Evolutionary conservation across 2,888 invertebrate genomes (phyloP).

Genomic region (Ephialtes manifestator): DNA sequence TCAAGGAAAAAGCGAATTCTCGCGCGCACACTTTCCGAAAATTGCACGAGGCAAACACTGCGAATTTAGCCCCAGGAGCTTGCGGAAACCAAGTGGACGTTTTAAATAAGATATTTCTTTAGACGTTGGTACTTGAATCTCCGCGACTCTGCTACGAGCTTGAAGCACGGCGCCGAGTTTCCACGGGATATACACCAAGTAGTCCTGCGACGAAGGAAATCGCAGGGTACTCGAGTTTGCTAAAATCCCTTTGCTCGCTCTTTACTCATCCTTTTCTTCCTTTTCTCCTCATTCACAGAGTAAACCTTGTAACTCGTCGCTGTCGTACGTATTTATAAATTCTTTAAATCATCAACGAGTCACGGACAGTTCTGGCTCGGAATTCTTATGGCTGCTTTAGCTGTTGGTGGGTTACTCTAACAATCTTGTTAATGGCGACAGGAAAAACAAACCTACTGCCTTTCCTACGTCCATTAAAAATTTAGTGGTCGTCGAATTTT

Average conservation of each 20-base stretch:
- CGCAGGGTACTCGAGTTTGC: constrained; percentile 53
- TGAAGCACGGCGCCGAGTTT: constrained; percentile 17
- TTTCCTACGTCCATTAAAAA: background rate
- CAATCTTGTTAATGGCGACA: background rate
- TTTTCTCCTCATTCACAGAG: constrained; percentile 23
- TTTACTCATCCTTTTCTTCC: constrained; percentile 19
- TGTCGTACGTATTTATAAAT: constrained; percentile 40
- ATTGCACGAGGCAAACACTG: constrained; percentile 62
- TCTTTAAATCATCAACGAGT: constrained; percentile 9
- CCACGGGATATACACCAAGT: background rate
- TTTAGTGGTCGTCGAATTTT: background rate
- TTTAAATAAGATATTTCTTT: constrained; percentile 68
- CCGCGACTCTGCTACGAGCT: constrained; percentile 14
- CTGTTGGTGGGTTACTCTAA: background rate
- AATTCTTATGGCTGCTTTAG: background rate
- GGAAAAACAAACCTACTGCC: background rate
- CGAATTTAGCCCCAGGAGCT: constrained; percentile 62
- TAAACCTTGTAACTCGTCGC: constrained; percentile 48
- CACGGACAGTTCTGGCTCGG: background rate
- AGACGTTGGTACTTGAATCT: constrained; percentile 47
- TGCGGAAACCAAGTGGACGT: constrained; percentile 63
- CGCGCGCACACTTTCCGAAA: constrained; percentile 60
- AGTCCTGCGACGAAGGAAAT: constrained; percentile 37
- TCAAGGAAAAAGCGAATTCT: constrained; percentile 32
- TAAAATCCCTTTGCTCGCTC: constrained; percentile 47